phyloP scores from a whole-genome alignment of 2,888 invertebrate genomes.

The Tryphoninae sp. region DNA sequence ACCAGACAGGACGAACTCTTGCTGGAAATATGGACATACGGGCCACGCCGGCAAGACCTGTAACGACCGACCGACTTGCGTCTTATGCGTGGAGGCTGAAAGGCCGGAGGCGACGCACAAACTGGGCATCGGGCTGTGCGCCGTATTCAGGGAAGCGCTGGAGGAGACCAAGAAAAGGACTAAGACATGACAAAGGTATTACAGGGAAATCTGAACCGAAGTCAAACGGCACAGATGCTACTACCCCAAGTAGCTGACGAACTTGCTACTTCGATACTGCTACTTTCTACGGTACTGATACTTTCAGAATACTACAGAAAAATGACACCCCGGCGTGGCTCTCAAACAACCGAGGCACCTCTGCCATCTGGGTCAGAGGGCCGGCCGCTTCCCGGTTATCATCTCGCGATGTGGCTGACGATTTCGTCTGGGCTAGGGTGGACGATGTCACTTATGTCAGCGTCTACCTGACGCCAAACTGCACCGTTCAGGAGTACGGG shows the following conservation, averaged over 20 bases:
- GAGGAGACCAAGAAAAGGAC: slow-evolving; percentile 42
- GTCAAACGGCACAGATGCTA: slow-evolving; percentile 25
- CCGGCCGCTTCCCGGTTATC: slow-evolving; percentile 3
- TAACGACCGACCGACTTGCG: slow-evolving; percentile 3
- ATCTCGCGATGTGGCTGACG: neutral
- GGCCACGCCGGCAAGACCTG: slow-evolving; percentile 21
- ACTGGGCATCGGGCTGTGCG: slow-evolving; percentile 22
- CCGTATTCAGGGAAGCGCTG: slow-evolving; percentile 41
- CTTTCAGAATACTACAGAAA: slow-evolving; percentile 44
- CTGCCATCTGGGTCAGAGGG: slow-evolving; percentile 51
- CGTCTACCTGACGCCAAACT: neutral
- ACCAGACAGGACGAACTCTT: slow-evolving; percentile 11
- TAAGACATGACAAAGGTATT: slow-evolving; percentile 28
- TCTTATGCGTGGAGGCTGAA: slow-evolving; percentile 25
- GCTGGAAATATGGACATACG: slow-evolving; percentile 35
- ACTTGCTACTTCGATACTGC: slow-evolving; percentile 32
- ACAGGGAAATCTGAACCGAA: slow-evolving; percentile 48
- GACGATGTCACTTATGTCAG: neutral
- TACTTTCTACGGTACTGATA: slow-evolving; percentile 35
- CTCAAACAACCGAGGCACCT: slow-evolving; percentile 27
- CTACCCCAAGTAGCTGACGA: slow-evolving; percentile 42
- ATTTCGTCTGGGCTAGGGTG: neutral
- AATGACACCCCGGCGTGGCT: slow-evolving; percentile 18
- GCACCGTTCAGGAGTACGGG: neutral
- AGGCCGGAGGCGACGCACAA: slow-evolving; percentile 20